These are phyloP conservation scores for Stigmatopora argus DNA, from an alignment of 2,113 vertebrate species.

Conservation along the genomic window DNA sequence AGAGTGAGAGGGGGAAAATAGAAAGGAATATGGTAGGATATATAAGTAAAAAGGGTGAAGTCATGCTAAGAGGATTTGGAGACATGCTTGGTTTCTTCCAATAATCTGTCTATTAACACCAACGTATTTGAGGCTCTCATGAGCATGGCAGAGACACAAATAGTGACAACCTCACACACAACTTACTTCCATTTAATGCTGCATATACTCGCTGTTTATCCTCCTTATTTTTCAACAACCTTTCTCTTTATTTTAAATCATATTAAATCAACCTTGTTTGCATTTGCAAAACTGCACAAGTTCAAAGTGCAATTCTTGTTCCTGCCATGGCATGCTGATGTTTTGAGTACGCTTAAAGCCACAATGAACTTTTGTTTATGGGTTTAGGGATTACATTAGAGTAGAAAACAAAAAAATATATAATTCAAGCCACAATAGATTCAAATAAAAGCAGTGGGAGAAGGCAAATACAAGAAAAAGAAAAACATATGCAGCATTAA, in stretches of 20 bases:
- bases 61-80: slow-evolving; percentile 72
- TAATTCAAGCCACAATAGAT: too few relatives aligned
- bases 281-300: too few relatives aligned
- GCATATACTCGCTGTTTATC: slow-evolving; percentile 46
- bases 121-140: slow-evolving; percentile 73
- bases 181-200: slow-evolving; percentile 57
- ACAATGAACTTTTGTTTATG: too few relatives aligned
- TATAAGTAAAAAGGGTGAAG: slow-evolving; percentile 63
- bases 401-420: too few relatives aligned
- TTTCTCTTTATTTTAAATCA: slow-evolving; percentile 5
- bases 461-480: too few relatives aligned
- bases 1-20: slow-evolving; percentile 34
- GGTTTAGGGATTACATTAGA: too few relatives aligned
- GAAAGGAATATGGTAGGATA: slow-evolving; percentile 55
- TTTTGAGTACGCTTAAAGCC: too few relatives aligned
- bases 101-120: slow-evolving; percentile 78
- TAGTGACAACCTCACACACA: slow-evolving; percentile 69
- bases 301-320: too few relatives aligned
- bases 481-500: too few relatives aligned
- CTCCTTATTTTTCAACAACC: not conserved
- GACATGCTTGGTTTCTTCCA: slow-evolving; percentile 75
- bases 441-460: too few relatives aligned
- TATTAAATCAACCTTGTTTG: too few relatives aligned
- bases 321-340: too few relatives aligned
- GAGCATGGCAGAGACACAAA: slow-evolving; percentile 70